phyloP scores from a whole-genome alignment of 1,140 invertebrate genomes.

The Oscheius sp. region DNA sequence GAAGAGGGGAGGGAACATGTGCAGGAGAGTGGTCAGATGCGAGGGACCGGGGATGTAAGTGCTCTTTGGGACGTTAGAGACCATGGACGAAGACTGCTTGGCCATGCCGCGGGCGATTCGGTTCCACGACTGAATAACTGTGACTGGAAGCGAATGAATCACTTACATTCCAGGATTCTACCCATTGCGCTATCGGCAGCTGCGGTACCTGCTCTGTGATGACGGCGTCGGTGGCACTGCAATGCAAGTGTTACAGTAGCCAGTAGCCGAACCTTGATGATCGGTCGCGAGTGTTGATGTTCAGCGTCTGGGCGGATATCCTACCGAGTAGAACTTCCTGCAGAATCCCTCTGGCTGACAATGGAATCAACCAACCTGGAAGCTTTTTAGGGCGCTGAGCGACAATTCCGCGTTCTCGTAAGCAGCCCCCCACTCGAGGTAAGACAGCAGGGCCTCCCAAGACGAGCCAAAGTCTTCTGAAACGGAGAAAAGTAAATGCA shows the following conservation, averaged over 20 bases:
- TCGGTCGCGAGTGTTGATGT: conserved; percentile 16
- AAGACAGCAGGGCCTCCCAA: conserved; percentile 46
- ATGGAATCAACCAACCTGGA: conserved; percentile 43
- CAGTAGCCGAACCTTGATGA: not conserved
- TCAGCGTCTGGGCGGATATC: conserved; percentile 27
- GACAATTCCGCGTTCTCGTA: conserved; percentile 65
- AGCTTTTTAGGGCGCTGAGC: conserved; percentile 65
- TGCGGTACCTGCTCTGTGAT: not conserved
- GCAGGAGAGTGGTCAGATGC: conserved; percentile 55
- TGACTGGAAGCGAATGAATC: not conserved
- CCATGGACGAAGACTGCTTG: conserved; percentile 9
- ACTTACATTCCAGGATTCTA: conserved; percentile 45
- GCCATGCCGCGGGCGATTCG: conserved; percentile 44
- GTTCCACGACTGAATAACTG: conserved; percentile 22
- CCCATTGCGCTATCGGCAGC: conserved; percentile 41
- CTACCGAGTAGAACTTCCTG: conserved; percentile 32
- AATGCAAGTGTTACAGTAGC: no score
- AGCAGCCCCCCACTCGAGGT: conserved; percentile 49
- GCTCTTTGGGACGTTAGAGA: not conserved
- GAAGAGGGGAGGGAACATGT: conserved; percentile 53
- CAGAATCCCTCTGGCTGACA: not conserved
- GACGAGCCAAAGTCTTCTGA: conserved; percentile 45
- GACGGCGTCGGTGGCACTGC: not conserved
- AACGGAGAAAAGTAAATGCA: conserved; percentile 5
- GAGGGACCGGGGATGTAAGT: conserved; percentile 50